Conservation (phyloP, 2,888 invertebrate species). For the Dendrolimus pini region DNA sequence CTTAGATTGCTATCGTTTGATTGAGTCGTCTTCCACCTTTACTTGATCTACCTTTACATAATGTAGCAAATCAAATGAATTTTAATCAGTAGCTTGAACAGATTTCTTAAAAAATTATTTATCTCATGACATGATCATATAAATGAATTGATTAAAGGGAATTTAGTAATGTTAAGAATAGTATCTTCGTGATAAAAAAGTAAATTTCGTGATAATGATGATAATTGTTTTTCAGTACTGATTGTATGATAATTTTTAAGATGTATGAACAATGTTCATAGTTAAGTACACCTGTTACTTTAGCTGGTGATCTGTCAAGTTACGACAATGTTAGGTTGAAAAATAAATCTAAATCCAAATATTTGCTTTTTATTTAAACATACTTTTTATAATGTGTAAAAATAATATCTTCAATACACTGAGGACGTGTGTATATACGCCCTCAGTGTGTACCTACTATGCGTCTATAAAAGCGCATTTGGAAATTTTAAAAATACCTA, state of each 20-base stretch:
- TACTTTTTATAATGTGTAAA: background rate
- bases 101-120: constrained; percentile 23
- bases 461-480: no score
- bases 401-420: background rate
- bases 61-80: constrained; percentile 25
- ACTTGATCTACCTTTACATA: constrained; percentile 25
- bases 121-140: constrained; percentile 27
- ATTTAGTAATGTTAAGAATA: constrained; percentile 68
- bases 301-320: constrained; percentile 71
- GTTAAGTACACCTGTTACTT: constrained; percentile 68
- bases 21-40: constrained; percentile 52
- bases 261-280: constrained; percentile 74
- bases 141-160: constrained; percentile 65
- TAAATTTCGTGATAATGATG: constrained; percentile 71
- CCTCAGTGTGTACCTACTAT: no score
- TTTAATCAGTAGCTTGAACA: constrained; percentile 30
- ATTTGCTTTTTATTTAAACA: constrained; percentile 39
- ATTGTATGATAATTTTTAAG: constrained; percentile 68
- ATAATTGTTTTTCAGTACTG: constrained; percentile 71
- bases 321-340: constrained; percentile 74
- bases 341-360: constrained; percentile 63
- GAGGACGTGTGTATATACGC: no score
- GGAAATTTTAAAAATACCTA: no score
- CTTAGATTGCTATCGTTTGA: constrained; percentile 19
- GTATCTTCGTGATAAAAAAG: constrained; percentile 70